phyloP scores from a whole-genome alignment of 2,797 vertebrate species.

The Naso thynnoides region DNA sequence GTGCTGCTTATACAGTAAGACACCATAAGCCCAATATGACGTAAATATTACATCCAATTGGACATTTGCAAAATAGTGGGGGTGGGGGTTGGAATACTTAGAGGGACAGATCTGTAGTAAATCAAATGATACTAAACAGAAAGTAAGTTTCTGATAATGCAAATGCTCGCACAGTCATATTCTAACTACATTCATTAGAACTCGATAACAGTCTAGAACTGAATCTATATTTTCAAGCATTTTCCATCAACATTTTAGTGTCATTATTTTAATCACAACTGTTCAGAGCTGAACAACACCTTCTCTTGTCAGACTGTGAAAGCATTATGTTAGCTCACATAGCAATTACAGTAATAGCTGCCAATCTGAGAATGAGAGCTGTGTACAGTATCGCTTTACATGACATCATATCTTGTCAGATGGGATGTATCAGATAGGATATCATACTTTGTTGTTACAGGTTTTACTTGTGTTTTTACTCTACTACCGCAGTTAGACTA shows the following conservation, averaged over 20 bases:
- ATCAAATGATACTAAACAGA: not conserved
- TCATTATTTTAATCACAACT: not conserved
- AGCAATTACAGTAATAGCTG: not conserved
- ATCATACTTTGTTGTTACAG: no score
- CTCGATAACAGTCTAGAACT: not conserved
- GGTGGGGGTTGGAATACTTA: not conserved
- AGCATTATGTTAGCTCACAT: not conserved
- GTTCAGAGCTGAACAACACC: not conserved
- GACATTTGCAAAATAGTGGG: not conserved
- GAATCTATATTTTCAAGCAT: not conserved
- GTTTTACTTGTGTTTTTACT: no score
- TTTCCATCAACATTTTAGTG: not conserved
- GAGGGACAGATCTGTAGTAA: not conserved
- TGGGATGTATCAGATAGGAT: not conserved
- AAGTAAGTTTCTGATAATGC: not conserved
- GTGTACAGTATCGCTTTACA: not conserved
- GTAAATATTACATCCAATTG: constrained; percentile 30
- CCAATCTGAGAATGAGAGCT: not conserved
- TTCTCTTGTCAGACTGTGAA: not conserved
- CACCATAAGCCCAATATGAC: constrained; percentile 11
- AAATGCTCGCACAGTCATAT: no score
- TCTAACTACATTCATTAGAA: not conserved
- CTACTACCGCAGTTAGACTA: not conserved
- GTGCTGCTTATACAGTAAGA: not conserved
- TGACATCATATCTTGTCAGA: not conserved